Evolutionary conservation across 2,888 invertebrate genomes (phyloP).

Genomic region (Apoda limacodes): DNA sequence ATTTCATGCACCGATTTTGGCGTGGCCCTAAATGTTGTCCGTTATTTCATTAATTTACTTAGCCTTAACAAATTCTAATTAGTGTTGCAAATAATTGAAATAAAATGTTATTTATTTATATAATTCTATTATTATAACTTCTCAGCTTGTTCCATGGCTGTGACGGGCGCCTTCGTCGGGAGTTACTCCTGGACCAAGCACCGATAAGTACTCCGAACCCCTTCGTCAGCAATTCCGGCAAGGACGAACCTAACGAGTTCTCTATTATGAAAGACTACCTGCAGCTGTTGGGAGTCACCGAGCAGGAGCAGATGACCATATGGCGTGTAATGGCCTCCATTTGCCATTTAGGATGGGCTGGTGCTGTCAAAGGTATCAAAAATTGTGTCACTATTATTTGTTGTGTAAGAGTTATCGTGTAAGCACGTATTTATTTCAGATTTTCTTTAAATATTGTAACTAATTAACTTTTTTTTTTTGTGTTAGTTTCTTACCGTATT

Average conservation of each 20-base stretch:
- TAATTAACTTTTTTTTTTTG: no score
- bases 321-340: constrained; percentile 94
- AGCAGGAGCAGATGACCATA: constrained; percentile 83
- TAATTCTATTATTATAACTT: no score
- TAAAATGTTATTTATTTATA: no score
- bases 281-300: constrained; percentile 78
- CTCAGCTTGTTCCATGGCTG: constrained; percentile 85
- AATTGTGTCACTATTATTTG: no score
- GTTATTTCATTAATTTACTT: no score
- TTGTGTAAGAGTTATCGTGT: not conserved
- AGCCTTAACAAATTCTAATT: no score
- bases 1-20: no score
- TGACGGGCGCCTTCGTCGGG: constrained; percentile 83
- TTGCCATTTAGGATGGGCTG: constrained; percentile 91
- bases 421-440: no score
- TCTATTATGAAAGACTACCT: constrained; percentile 83
- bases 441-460: no score
- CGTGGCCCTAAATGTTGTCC: no score
- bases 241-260: constrained; percentile 88
- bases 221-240: constrained; percentile 81
- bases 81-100: no score
- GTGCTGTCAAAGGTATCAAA: constrained; percentile 82
- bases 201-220: constrained; percentile 70
- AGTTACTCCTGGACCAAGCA: constrained; percentile 81
- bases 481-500: no score